Percentiles rank a stretch among this genome's conserved stretches.
These are phyloP conservation scores for Cossypha niveicapilla DNA, from an alignment of 2,797 vertebrate species.

Conservation along the genomic window DNA sequence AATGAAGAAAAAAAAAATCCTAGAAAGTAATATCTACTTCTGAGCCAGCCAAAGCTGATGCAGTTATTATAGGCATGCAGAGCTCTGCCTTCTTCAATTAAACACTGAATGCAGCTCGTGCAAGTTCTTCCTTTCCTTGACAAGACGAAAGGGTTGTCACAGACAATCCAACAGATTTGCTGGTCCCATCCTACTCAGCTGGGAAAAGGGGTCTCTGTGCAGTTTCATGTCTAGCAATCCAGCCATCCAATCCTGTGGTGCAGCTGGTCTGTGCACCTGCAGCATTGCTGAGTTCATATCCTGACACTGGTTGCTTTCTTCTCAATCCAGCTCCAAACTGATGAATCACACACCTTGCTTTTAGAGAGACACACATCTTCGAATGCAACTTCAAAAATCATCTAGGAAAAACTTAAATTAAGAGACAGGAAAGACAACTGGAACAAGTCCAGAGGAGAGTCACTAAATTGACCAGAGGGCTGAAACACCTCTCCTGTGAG, in stretches of 20 bases:
- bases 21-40: background rate
- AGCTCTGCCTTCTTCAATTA: background rate
- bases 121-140: background rate
- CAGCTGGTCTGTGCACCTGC: background rate
- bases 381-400: background rate
- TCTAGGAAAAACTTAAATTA: background rate
- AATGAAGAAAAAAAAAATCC: background rate
- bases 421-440: background rate
- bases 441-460: background rate
- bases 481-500: background rate
- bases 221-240: background rate
- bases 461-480: background rate
- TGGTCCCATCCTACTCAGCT: background rate
- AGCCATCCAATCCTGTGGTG: background rate
- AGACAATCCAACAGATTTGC: background rate
- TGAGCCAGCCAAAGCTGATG: background rate
- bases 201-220: background rate
- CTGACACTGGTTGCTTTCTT: background rate
- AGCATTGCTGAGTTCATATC: background rate
- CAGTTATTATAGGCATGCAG: background rate
- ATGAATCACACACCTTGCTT: background rate
- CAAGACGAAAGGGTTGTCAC: background rate
- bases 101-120: rapidly evolving
- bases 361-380: background rate
- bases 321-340: background rate